Evolutionary conservation across 2,888 invertebrate species (phyloP), one percentile per base, ranked within the genome.

Genomic region (Ganaspis brasiliensis): DNA sequence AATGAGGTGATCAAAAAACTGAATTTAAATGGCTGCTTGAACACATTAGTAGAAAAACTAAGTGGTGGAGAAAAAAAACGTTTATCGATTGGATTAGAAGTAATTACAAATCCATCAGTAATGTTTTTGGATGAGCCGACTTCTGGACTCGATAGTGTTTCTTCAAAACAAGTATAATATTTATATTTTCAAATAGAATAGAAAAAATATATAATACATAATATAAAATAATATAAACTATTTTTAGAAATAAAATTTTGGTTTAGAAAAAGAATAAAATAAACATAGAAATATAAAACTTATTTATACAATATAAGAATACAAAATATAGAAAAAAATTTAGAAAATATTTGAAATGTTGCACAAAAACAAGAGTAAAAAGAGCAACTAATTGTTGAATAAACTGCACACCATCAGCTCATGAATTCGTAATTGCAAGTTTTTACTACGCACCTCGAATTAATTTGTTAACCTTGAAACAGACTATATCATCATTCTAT

Each of bases 111-210:
- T 84, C 94, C 94, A 1, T 93, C 93, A 1, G 91, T 94, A 72
- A 93, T 94, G 92, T 92, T 94, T 82, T 92, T 94, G 80, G 94
- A 94, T 86, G 94, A 94, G 83, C 94, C 94, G 3, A 94, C 92
- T 79, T 94, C 94, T 79, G 94, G 94, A 0, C 91, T 94, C 49
- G 94, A 94, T 86, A 93, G 94, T 55, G 93, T 94, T 0, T 95
- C 96, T 0, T 95, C 96, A n/a, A 93, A 94, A 45, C 67, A 67
- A 45, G 67, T 67, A 35, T 19, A 19, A 31, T n/a, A 24, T 63
- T 71, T 49, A 8, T 16, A 14, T 19, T 21, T 37, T 49, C 19
- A 40, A 71, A 31, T 4, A 31, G 6, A 4, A 31, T 31, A 6
- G 6, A 31, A 31, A 31, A 31, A 31, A 31, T 4, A 31, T 31